Evolutionary conservation across 1,140 invertebrate species (phyloP).

Genomic region (Nylanderia fulva): DNA sequence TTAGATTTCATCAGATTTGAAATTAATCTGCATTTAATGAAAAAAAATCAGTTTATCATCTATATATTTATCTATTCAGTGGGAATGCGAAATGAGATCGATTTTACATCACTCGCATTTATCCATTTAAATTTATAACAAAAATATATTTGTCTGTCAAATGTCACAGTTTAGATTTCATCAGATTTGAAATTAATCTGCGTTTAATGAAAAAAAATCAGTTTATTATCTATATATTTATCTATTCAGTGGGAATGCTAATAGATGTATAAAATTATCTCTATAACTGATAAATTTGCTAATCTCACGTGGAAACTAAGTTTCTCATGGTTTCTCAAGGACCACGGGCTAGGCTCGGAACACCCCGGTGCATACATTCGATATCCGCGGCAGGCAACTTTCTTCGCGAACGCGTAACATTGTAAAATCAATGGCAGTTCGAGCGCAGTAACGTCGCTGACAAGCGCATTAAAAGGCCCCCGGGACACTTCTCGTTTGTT

Average conservation of each 20-base stretch:
- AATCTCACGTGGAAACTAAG: neutral
- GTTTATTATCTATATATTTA: neutral
- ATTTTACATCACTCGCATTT: neutral
- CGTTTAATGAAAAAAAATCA: neutral
- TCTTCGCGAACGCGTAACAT: slow-evolving; percentile 47
- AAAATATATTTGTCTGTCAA: neutral
- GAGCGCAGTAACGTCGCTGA: slow-evolving; percentile 56
- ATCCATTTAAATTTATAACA: neutral
- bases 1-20: neutral
- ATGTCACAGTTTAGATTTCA: neutral
- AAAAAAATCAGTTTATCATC: neutral
- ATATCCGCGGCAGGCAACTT: slow-evolving; percentile 33
- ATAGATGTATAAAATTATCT: neutral
- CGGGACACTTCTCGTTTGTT: slow-evolving; percentile 60
- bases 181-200: neutral
- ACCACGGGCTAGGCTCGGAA: neutral
- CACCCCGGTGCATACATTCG: slow-evolving; percentile 41
- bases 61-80: neutral
- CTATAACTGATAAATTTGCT: neutral
- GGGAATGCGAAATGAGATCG: neutral
- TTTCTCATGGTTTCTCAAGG: neutral
- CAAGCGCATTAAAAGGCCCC: slow-evolving; percentile 62
- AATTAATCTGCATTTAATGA: neutral
- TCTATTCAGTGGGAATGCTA: neutral
- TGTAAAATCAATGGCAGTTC: slow-evolving; percentile 59